Percentiles rank a stretch among this genome's conserved stretches.
These are phyloP conservation scores for Lasiommata megera DNA, from an alignment of 2,888 invertebrate species.

Conservation along the genomic window DNA sequence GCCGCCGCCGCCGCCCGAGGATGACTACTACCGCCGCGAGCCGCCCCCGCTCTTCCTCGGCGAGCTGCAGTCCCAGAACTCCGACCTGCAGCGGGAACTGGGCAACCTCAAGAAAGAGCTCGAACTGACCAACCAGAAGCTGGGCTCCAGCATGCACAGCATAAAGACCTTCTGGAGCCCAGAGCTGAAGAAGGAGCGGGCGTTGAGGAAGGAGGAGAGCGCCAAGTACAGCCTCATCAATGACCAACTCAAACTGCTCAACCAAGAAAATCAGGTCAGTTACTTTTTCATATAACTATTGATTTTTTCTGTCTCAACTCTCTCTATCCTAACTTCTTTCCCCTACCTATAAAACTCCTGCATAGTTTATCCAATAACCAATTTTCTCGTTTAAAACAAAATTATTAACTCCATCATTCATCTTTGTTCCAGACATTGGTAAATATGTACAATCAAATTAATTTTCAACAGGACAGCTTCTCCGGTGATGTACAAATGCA, in stretches of 20 bases:
- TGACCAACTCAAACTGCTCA: slow-evolving; percentile 97
- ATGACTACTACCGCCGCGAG: slow-evolving; percentile 79
- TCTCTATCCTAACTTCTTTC: background rate
- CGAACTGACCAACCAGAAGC: slow-evolving; percentile 97
- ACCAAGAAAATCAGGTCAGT: slow-evolving; percentile 97
- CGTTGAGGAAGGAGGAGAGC: slow-evolving; percentile 97
- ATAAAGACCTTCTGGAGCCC: slow-evolving; percentile 99
- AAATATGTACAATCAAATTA: background rate
- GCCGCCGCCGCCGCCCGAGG: slow-evolving; percentile 90
- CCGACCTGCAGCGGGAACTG: slow-evolving; percentile 96
- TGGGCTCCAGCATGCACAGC: slow-evolving; percentile 99
- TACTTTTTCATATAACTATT: slow-evolving; percentile 4
- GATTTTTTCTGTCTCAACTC: slow-evolving; percentile 12
- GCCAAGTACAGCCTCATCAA: slow-evolving; percentile 98
- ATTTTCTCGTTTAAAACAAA: background rate
- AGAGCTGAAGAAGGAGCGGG: slow-evolving; percentile 98
- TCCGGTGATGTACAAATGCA: slow-evolving; percentile 20
- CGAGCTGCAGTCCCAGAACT: slow-evolving; percentile 96
- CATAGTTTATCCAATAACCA: background rate
- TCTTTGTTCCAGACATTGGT: background rate
- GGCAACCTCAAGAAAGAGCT: slow-evolving; percentile 94
- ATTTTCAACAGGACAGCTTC: slow-evolving; percentile 1
- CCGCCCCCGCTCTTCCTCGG: slow-evolving; percentile 87
- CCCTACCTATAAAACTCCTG: background rate
- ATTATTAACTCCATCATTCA: background rate